A percentile compares a stretch with the other conserved stretches of the same genome.
phyloP scores from a whole-genome alignment of 2,888 invertebrate species.

The Caradrina kadenii region DNA sequence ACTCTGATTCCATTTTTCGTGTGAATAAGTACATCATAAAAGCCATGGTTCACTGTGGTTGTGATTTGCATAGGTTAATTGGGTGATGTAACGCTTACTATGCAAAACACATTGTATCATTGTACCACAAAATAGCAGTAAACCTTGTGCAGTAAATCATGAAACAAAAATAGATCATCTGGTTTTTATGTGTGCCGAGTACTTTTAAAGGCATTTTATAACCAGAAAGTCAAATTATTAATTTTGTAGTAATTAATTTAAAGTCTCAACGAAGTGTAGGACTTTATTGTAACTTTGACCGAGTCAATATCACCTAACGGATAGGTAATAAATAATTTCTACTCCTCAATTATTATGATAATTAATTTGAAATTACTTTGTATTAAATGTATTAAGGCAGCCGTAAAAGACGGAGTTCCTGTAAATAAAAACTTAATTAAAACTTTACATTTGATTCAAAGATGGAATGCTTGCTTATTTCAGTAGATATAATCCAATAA shows the following conservation, averaged over 20 bases:
- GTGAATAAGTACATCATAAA: conserved; percentile 1
- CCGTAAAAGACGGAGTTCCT: neutral
- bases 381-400: too few relatives aligned
- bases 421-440: neutral
- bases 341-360: neutral
- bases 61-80: conserved; percentile 6
- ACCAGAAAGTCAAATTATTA: conserved; percentile 10
- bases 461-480: neutral
- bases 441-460: neutral
- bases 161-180: neutral
- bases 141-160: too few relatives aligned
- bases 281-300: conserved; percentile 10
- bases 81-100: neutral
- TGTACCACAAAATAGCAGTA: neutral
- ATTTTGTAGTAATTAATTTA: neutral
- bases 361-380: neutral
- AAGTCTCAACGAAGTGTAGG: neutral
- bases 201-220: neutral
- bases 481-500: neutral
- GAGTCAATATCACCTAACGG: neutral
- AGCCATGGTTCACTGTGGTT: neutral
- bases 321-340: too few relatives aligned
- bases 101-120: neutral
- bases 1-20: neutral
- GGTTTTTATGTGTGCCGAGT: neutral